These are phyloP conservation scores for Drosophila colorata DNA, from an alignment of 2,888 invertebrate genomes.

Conservation along the genomic window DNA sequence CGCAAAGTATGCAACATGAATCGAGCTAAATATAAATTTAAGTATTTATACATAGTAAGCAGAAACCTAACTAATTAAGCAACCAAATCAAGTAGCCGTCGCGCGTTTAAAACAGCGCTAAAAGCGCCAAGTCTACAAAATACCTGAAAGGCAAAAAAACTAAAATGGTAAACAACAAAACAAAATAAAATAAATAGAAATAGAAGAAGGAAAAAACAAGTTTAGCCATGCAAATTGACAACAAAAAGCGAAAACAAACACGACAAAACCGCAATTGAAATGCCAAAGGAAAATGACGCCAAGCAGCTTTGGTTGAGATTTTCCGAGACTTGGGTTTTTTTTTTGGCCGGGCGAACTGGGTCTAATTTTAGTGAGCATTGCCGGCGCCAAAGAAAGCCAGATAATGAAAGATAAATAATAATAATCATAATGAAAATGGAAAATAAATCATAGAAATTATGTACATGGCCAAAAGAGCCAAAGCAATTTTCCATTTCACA, in stretches of 20 bases:
- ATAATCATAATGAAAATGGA: slow-evolving; percentile 61
- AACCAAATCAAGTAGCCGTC: slow-evolving; percentile 6
- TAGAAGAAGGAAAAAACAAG: slow-evolving; percentile 38
- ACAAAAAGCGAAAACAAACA: slow-evolving; percentile 45
- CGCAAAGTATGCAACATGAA: slow-evolving; percentile 69
- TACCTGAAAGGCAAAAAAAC: background rate
- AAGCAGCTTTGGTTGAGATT: slow-evolving; percentile 35
- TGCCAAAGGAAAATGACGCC: slow-evolving; percentile 37
- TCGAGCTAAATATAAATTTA: slow-evolving; percentile 8
- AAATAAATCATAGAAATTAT: slow-evolving; percentile 77
- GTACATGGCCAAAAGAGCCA: slow-evolving; percentile 41
- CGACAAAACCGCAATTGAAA: slow-evolving; percentile 48
- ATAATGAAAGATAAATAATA: slow-evolving; percentile 46
- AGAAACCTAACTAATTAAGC: slow-evolving; percentile 25
- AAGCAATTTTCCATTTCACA: slow-evolving; percentile 72
- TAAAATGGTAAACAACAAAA: slow-evolving; percentile 1
- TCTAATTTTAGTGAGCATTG: slow-evolving; percentile 37
- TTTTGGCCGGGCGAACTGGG: background rate
- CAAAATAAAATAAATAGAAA: background rate
- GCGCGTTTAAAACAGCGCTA: slow-evolving; percentile 44
- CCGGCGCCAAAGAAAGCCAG: slow-evolving; percentile 63
- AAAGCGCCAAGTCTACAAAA: slow-evolving; percentile 12
- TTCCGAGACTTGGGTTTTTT: slow-evolving; percentile 39
- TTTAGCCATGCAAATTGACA: slow-evolving; percentile 54
- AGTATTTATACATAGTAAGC: slow-evolving; percentile 27